phyloP scores from a whole-genome alignment of 37 sponge, comb jelly and placozoan species.

The Ephydatia muelleri region DNA sequence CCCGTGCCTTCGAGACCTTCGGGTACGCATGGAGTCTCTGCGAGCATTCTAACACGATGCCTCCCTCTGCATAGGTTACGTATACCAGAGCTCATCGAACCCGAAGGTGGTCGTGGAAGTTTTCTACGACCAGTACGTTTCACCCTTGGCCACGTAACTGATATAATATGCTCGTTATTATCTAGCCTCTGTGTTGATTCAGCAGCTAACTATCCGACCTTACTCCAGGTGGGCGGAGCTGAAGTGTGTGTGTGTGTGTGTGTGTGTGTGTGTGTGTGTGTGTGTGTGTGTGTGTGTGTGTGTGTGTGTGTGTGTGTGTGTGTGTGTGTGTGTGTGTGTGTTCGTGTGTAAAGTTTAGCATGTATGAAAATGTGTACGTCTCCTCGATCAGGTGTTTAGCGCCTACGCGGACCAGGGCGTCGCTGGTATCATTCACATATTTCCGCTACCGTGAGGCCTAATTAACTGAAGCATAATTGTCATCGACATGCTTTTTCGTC shows the following conservation, averaged over 20 bases:
- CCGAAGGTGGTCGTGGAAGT: conserved; percentile 47
- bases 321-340: no score
- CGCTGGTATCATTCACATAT: conserved; percentile 45
- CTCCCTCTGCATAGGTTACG: conserved; percentile 13
- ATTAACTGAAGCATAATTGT: not conserved
- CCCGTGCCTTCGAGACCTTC: conserved; percentile 48
- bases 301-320: no score
- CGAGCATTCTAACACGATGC: not conserved
- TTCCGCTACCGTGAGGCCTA: conserved; percentile 45
- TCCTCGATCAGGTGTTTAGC: conserved; percentile 15
- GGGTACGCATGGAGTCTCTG: conserved; percentile 12
- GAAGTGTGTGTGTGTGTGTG: not conserved
- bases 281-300: no score
- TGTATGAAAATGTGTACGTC: not conserved
- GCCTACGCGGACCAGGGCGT: conserved; percentile 9
- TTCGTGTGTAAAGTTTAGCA: no score
- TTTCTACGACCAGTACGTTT: conserved; percentile 60
- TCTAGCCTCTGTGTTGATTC: conserved; percentile 58
- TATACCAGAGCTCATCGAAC: not conserved
- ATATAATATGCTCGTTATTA: not conserved
- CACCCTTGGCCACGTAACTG: not conserved
- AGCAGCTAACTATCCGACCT: conserved; percentile 35
- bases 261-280: not conserved
- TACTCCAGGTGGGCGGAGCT: conserved; percentile 30
- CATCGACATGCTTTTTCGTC: not conserved